phyloP scores from a whole-genome alignment of 1,140 invertebrate genomes.

The Polypedilum pembai region DNA sequence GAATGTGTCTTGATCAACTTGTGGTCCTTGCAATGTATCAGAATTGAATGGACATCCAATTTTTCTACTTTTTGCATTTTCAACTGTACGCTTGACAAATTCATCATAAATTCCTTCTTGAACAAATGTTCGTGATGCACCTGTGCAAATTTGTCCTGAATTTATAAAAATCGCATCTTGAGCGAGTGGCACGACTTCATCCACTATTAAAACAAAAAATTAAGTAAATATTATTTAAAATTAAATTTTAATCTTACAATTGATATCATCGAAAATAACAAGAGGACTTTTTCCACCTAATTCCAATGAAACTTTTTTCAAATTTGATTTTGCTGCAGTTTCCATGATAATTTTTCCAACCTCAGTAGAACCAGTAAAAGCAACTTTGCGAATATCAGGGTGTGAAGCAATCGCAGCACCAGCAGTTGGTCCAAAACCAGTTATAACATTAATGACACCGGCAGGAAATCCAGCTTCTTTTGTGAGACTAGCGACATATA shows the following conservation, averaged over 20 bases:
- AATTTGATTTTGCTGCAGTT: conserved; percentile 56
- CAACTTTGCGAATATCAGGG: conserved; percentile 59
- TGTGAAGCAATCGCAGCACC: conserved; percentile 58
- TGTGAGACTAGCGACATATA: conserved; percentile 56
- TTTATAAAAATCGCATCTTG: background rate
- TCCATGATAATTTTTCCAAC: conserved; percentile 59
- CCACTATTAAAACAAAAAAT: too few relatives aligned
- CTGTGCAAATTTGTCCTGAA: conserved; percentile 36
- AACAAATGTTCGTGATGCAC: conserved; percentile 79
- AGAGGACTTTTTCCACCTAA: conserved; percentile 69
- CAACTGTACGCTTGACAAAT: conserved; percentile 65
- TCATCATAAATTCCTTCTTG: conserved; percentile 78
- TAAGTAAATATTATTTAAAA: too few relatives aligned
- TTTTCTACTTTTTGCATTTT: conserved; percentile 56
- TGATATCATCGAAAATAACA: conserved; percentile 62
- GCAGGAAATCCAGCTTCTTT: conserved; percentile 63
- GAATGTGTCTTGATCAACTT: conserved; percentile 62
- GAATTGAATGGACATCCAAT: conserved; percentile 75
- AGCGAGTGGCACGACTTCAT: conserved; percentile 17
- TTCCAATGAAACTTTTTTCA: conserved; percentile 66
- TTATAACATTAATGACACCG: conserved; percentile 57
- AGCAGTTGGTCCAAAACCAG: conserved; percentile 58
- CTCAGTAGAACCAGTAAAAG: conserved; percentile 64
- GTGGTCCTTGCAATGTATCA: conserved; percentile 66
- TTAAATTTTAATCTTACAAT: conserved; percentile 33